A percentile compares a stretch with the other conserved stretches of the same genome.
Evolutionary conservation across 2,797 vertebrate species (phyloP).

Genomic region (Chiroxiphia lanceolata): DNA sequence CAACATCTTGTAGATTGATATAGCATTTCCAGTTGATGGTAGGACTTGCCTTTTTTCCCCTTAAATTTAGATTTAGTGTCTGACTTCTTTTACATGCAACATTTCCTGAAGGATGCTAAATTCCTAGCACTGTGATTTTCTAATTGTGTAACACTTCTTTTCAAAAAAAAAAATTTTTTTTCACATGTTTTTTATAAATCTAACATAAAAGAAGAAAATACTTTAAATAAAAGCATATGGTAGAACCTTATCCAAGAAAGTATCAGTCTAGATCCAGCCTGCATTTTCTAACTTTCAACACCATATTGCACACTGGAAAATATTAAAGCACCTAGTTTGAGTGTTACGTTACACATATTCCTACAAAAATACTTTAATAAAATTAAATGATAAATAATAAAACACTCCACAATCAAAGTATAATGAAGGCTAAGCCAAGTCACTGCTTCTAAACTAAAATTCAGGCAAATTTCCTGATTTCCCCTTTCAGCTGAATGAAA

Average conservation of each 20-base stretch:
- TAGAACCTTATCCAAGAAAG: conserved; percentile 68
- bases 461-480: conserved; percentile 19
- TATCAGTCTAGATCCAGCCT: conserved; percentile 57
- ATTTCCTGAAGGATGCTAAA: conserved; percentile 50
- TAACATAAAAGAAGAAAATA: conserved; percentile 50
- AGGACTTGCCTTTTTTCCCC: neutral
- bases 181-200: conserved; percentile 65
- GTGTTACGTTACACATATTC: conserved; percentile 55
- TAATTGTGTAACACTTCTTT: conserved; percentile 58
- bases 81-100: conserved; percentile 23
- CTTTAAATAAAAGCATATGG: conserved; percentile 74
- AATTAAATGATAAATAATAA: conserved; percentile 67
- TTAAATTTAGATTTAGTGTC: conserved; percentile 14
- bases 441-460: conserved; percentile 32
- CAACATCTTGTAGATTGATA: conserved; percentile 12
- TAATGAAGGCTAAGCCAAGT: conserved; percentile 51
- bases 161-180: conserved; percentile 47
- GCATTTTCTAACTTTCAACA: conserved; percentile 70
- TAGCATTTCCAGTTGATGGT: conserved; percentile 10
- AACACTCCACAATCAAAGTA: conserved; percentile 38
- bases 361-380: conserved; percentile 54
- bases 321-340: conserved; percentile 64
- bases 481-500: neutral
- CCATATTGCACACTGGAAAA: conserved; percentile 65
- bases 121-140: conserved; percentile 50